Evolutionary conservation across 2,797 vertebrate species (phyloP).

Genomic region (Halcyon badia): DNA sequence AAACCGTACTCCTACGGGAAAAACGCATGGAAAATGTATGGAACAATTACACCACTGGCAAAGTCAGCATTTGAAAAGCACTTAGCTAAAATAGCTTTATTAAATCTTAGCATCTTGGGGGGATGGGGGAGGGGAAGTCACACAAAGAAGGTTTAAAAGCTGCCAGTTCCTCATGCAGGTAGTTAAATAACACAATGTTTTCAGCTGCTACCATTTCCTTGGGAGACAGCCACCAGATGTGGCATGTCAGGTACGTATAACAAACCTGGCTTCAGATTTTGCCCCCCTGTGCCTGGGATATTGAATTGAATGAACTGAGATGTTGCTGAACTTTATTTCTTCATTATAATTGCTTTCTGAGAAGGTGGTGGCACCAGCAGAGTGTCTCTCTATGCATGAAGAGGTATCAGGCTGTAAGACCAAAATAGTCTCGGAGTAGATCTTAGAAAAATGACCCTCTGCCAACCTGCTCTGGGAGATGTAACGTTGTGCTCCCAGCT

Average conservation of each 20-base stretch:
- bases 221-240: background rate
- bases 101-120: background rate
- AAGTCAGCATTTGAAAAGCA: background rate
- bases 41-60: background rate
- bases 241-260: rapidly evolving
- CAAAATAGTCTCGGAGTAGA: background rate
- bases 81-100: background rate
- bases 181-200: background rate
- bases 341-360: background rate
- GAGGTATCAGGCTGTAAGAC: background rate
- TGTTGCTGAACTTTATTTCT: background rate
- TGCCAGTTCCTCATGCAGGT: background rate
- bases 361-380: background rate
- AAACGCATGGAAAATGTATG: background rate
- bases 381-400: background rate
- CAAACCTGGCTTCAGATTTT: background rate
- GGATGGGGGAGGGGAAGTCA: rapidly evolving
- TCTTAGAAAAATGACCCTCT: background rate
- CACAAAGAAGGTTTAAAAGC: background rate
- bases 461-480: background rate
- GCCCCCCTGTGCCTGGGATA: rapidly evolving
- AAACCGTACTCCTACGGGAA: background rate
- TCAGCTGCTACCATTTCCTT: background rate
- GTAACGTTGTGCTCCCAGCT: background rate
- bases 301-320: background rate